These are phyloP conservation scores for Pseudanteris insignis DNA, from an alignment of 2,888 invertebrate genomes.

Conservation along the genomic window DNA sequence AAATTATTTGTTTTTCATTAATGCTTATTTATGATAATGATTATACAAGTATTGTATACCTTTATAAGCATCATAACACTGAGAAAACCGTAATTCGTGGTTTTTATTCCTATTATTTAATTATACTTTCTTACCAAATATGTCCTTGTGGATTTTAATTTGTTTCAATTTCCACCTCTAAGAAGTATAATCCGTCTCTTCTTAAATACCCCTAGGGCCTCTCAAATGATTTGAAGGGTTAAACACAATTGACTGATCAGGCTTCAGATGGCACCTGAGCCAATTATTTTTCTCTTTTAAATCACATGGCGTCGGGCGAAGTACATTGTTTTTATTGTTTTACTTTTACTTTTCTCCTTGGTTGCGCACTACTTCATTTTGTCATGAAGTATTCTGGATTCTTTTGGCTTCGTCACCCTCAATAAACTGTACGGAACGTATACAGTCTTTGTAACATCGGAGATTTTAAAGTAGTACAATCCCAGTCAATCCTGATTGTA, in stretches of 20 bases:
- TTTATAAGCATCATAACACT: too few relatives aligned
- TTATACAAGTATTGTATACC: too few relatives aligned
- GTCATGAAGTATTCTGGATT: slow-evolving; percentile 9
- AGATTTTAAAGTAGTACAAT: slow-evolving; percentile 9
- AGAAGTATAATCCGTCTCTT: too few relatives aligned
- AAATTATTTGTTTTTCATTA: too few relatives aligned
- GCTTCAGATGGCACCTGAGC: slow-evolving; percentile 55
- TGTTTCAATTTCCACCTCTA: too few relatives aligned
- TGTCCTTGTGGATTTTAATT: too few relatives aligned
- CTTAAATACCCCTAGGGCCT: too few relatives aligned
- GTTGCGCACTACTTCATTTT: slow-evolving; percentile 14
- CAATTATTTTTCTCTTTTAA: slow-evolving; percentile 59
- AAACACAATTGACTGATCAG: slow-evolving; percentile 48
- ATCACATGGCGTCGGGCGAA: slow-evolving; percentile 46
- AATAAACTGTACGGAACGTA: not conserved
- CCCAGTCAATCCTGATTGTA: not conserved
- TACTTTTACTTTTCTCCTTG: slow-evolving; percentile 29
- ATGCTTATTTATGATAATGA: too few relatives aligned
- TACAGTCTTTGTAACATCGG: slow-evolving; percentile 4
- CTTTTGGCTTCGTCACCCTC: slow-evolving; percentile 11
- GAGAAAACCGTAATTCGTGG: too few relatives aligned
- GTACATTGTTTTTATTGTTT: slow-evolving; percentile 7
- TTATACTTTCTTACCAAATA: too few relatives aligned
- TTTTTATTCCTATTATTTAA: too few relatives aligned
- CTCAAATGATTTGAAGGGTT: slow-evolving; percentile 1